Conservation (phyloP, 2,888 invertebrate genomes). For the Latrodectus hesperus region DNA sequence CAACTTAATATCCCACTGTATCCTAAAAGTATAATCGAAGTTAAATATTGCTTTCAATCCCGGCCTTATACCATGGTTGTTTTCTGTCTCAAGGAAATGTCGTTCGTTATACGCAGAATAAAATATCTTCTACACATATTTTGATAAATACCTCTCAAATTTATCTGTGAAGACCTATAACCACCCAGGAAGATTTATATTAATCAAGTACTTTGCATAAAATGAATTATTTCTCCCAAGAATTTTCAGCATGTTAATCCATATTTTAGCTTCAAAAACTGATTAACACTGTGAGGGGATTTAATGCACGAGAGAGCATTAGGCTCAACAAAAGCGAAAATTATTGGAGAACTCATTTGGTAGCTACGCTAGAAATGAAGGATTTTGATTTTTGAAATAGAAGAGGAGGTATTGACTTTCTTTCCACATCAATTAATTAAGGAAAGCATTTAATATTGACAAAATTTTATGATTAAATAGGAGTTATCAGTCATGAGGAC, state of each 20-base stretch:
- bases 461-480: conserved; percentile 49
- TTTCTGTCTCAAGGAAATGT: too few relatives aligned
- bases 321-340: conserved; percentile 40
- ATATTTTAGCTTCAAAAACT: conserved; percentile 22
- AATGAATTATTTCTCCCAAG: background rate
- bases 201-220: background rate
- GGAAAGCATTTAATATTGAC: conserved; percentile 55
- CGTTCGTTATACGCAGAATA: too few relatives aligned
- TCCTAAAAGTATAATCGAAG: too few relatives aligned
- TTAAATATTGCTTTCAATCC: too few relatives aligned
- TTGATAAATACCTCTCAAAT: too few relatives aligned
- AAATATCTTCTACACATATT: too few relatives aligned
- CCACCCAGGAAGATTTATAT: too few relatives aligned
- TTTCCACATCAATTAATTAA: conserved; percentile 52
- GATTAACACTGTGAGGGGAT: conserved; percentile 20
- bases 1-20: too few relatives aligned
- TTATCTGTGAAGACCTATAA: too few relatives aligned
- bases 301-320: background rate
- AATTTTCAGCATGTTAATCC: background rate
- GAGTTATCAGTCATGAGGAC: conserved; percentile 28
- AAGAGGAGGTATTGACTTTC: conserved; percentile 51
- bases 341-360: conserved; percentile 53
- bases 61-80: too few relatives aligned
- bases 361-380: conserved; percentile 19
- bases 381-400: conserved; percentile 18